phyloP scores from a whole-genome alignment of 1,140 invertebrate genomes.

The Globodera rostochiensis region DNA sequence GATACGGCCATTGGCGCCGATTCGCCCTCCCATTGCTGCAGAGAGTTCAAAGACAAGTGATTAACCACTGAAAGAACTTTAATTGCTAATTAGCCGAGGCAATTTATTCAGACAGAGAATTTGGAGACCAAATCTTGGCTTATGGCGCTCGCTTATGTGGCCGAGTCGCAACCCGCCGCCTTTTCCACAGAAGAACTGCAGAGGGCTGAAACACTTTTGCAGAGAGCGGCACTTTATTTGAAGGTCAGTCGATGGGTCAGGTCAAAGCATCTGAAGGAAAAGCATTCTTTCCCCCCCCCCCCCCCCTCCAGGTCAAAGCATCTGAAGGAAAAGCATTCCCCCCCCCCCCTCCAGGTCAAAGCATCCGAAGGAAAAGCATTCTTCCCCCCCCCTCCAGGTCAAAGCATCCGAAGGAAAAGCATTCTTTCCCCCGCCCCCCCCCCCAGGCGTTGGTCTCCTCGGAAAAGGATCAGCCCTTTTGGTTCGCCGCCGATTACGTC shows the following conservation, averaged over 20 bases:
- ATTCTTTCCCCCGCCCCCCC: not conserved
- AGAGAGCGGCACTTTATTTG: constrained; percentile 22
- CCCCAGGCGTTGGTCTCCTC: constrained; percentile 17
- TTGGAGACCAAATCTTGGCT: constrained; percentile 34
- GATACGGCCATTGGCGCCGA: constrained; percentile 26
- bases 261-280: too few species aligned
- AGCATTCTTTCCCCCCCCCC: too few species aligned
- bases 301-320: too few species aligned
- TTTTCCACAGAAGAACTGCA: constrained; percentile 10
- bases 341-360: too few species aligned
- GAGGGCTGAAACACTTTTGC: constrained; percentile 11
- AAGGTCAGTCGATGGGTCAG: not conserved
- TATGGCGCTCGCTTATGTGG: constrained; percentile 19
- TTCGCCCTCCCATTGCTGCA: constrained; percentile 26
- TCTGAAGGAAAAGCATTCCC: too few species aligned
- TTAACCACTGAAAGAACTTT: not conserved
- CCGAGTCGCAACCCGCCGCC: constrained; percentile 14
- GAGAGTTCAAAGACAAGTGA: constrained; percentile 7
- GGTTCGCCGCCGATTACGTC: constrained; percentile 25
- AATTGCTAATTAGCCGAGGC: too few species aligned
- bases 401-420: too few species aligned
- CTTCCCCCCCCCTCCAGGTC: too few species aligned
- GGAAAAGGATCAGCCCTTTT: constrained; percentile 27
- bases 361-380: too few species aligned
- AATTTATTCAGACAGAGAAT: constrained; percentile 22